Conservation (phyloP, 2,113 vertebrate genomes). For the Pao palembangensis region DNA sequence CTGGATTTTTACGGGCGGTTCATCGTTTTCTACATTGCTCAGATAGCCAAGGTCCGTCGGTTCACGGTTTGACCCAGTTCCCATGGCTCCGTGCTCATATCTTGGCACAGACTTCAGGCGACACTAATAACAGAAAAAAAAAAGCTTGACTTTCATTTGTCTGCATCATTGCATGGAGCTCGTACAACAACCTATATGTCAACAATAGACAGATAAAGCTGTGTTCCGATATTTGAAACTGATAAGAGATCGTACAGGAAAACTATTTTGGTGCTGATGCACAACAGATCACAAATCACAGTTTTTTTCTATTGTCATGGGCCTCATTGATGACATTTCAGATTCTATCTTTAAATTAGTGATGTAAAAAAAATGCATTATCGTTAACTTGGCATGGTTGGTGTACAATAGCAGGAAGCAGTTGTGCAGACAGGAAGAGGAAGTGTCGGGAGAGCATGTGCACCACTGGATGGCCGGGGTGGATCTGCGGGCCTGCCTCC, state of each 20-base stretch:
- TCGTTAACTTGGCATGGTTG: constrained; percentile 35
- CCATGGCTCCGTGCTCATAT: constrained; percentile 57
- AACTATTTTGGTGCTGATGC: constrained; percentile 1
- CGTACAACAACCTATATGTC: constrained; percentile 5
- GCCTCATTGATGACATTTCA: constrained; percentile 30
- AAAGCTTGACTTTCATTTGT: constrained; percentile 25
- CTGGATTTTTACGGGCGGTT: constrained; percentile 36
- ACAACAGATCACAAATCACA: constrained; percentile 25
- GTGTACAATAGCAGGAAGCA: constrained; percentile 73
- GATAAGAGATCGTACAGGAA: not conserved
- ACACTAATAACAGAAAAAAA: constrained; percentile 39
- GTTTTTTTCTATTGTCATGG: constrained; percentile 42
- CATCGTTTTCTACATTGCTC: constrained; percentile 22
- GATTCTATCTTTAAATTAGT: constrained; percentile 39
- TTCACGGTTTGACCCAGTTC: constrained; percentile 68
- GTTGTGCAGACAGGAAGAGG: constrained; percentile 56
- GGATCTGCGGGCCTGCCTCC: constrained; percentile 26
- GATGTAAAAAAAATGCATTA: constrained; percentile 49
- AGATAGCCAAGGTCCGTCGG: constrained; percentile 43
- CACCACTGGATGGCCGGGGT: constrained; percentile 25
- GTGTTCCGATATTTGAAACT: too few species aligned
- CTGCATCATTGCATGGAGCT: constrained; percentile 6
- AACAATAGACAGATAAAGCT: too few species aligned
- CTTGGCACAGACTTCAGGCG: constrained; percentile 28
- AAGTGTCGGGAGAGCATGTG: constrained; percentile 29